phyloP scores from a whole-genome alignment of 2,113 vertebrate genomes.

The Fregetta grallaria region DNA sequence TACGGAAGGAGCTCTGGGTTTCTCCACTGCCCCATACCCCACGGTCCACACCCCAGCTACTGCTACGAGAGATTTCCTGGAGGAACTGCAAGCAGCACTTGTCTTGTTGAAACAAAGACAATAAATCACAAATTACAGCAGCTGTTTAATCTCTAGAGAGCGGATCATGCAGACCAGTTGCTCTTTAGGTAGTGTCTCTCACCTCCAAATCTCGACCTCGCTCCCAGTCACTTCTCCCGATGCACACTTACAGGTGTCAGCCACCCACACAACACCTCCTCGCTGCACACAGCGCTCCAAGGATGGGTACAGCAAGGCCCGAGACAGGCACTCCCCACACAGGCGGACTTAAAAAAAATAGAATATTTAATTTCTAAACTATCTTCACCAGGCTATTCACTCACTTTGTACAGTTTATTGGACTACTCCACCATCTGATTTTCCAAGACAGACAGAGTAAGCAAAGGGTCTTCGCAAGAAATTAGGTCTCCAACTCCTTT shows the following conservation, averaged over 20 bases:
- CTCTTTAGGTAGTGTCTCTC: not conserved
- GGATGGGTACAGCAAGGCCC: not conserved
- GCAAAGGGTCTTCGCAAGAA: not conserved
- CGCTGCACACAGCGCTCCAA: accelerated
- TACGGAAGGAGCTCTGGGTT: not conserved
- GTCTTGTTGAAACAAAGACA: not conserved
- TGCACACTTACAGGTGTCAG: not conserved
- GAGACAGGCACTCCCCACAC: not conserved
- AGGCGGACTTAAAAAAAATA: not conserved
- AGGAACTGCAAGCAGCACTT: not conserved
- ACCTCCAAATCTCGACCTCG: not conserved
- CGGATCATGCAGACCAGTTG: not conserved
- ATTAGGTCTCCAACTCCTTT: not conserved
- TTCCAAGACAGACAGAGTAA: not conserved
- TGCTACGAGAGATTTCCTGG: not conserved
- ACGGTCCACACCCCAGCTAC: not conserved
- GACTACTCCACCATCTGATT: not conserved
- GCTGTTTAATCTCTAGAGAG: not conserved
- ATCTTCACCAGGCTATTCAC: not conserved
- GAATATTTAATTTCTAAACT: not conserved
- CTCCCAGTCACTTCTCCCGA: not conserved
- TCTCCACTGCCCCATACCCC: not conserved
- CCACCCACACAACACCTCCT: not conserved
- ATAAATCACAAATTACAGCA: not conserved
- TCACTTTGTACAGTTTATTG: not conserved